Conservation (phyloP, 2,888 invertebrate genomes). For the Bimastos eiseni region DNA sequence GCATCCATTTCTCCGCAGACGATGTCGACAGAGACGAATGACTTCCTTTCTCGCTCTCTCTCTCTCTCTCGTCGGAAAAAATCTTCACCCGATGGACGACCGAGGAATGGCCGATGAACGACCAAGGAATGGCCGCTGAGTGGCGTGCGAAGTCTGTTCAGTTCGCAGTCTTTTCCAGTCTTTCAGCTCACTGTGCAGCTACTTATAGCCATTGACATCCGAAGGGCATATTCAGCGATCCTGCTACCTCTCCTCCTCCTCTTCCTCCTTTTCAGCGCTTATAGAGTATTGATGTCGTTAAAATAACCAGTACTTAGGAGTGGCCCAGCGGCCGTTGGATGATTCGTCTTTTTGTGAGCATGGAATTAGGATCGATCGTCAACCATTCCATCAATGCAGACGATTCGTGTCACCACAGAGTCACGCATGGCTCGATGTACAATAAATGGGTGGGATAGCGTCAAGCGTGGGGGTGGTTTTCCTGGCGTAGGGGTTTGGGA, state of each 20-base stretch:
- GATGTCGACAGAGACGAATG: background rate
- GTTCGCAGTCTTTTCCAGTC: background rate
- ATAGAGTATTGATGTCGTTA: background rate
- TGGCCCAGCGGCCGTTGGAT: background rate
- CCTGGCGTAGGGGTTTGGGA: no score
- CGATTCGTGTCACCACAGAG: background rate
- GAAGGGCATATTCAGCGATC: background rate
- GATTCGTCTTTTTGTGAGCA: background rate
- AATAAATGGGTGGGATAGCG: background rate
- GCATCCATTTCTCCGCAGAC: background rate
- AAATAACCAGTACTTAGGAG: background rate
- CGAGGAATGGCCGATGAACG: no score
- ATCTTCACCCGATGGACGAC: background rate
- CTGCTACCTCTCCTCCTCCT: background rate
- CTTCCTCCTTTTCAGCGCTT: background rate
- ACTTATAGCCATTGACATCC: background rate
- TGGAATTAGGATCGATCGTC: background rate
- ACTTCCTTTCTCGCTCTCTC: no score
- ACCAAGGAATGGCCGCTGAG: no score
- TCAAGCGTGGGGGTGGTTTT: background rate
- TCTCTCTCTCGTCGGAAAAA: background rate
- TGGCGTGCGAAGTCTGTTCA: background rate
- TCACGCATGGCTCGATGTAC: background rate
- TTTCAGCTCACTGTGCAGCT: background rate
- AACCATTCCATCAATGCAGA: background rate